phyloP scores from a whole-genome alignment of 2,113 vertebrate species.

The Phrynosoma blainvillii region DNA sequence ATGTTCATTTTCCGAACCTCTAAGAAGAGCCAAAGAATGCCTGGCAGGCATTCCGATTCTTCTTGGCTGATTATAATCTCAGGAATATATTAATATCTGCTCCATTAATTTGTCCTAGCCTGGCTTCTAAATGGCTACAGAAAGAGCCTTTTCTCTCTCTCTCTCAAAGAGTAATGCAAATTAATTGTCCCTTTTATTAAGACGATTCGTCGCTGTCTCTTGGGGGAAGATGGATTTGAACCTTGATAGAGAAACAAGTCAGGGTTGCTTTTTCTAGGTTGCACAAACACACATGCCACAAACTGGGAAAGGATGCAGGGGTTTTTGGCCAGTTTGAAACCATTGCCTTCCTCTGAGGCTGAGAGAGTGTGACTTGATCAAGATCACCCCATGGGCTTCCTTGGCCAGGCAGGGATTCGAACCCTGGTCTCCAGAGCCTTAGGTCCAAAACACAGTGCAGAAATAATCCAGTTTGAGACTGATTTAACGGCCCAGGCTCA shows the following conservation, averaged over 20 bases:
- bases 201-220: slow-evolving; percentile 35
- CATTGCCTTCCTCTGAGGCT: too few relatives aligned
- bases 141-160: not conserved
- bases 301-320: too few relatives aligned
- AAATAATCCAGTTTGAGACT: too few relatives aligned
- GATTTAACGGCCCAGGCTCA: too few relatives aligned
- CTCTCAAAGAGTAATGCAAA: slow-evolving; percentile 43
- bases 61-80: slow-evolving; percentile 21
- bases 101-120: slow-evolving; percentile 36
- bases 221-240: slow-evolving; percentile 8
- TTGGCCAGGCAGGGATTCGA: too few relatives aligned
- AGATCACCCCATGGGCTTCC: too few relatives aligned
- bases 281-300: too few relatives aligned
- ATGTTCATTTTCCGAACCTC: not conserved
- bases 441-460: too few relatives aligned
- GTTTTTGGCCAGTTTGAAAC: too few relatives aligned
- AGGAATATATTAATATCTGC: not conserved
- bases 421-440: too few relatives aligned
- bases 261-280: too few relatives aligned
- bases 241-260: not conserved
- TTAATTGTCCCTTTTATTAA: slow-evolving; percentile 52
- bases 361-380: too few relatives aligned
- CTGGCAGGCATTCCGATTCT: not conserved
- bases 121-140: slow-evolving; percentile 34
- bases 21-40: not conserved